Evolutionary conservation across 1,140 invertebrate species (phyloP).

Genomic region (Apis mellifera): Amel_HAv3.1 CM009939.2:9087001-9087500

Average conservation of each 20-base stretch:
- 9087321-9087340: too few species aligned
- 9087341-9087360: too few species aligned
- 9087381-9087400: too few species aligned
- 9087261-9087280: too few species aligned
- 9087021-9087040: constrained; percentile 56
- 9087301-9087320: too few species aligned
- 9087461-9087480: background rate
- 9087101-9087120: constrained; percentile 62
- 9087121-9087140: constrained; percentile 66
- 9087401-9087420: too few species aligned
- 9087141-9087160: constrained; percentile 56
- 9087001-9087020: background rate
- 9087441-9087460: background rate
- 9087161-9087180: constrained; percentile 60
- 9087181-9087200: constrained; percentile 51
- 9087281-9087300: too few species aligned
- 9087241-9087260: too few species aligned
- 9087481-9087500: constrained; percentile 14
- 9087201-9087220: constrained; percentile 28
- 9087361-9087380: too few species aligned
- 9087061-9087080: constrained; percentile 53
- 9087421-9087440: background rate
- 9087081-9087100: constrained; percentile 59
- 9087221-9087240: constrained; percentile 41
- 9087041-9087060: constrained; percentile 61